Evolutionary conservation across 2,888 invertebrate species (phyloP), one percentile per base, ranked within the genome.

Genomic region (Ernsta delagoae): DNA sequence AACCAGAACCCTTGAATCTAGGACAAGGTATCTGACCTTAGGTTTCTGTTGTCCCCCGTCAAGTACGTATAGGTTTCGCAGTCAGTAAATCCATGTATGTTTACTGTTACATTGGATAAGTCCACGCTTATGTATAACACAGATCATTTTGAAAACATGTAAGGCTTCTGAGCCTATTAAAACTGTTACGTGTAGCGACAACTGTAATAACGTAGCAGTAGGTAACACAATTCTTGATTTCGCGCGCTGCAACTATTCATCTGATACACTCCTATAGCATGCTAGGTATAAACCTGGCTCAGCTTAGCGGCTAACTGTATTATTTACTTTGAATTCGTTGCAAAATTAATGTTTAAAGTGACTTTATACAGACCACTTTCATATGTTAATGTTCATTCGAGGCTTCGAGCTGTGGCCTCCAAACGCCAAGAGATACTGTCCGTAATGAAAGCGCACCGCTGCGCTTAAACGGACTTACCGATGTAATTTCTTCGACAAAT

Each of bases 401-500:
- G n/a, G n/a, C n/a, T n/a, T n/a, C n/a, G 53, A n/a, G 39, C 12
- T 24, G 43, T 43, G 16, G 59, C 43, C 59, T 59, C 59, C 43
- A 59, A 41, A 59, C 59, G 59, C 12, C 39, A 24, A 11, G 36
- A 59, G 24, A 59, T 5, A 39, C 59, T 8, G 59, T 6, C 39
- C 34, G 12, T 57, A 57, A 39, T 57, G 57, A 57, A 39, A 57
- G 39, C n/a, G 11, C 57, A 41, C 39, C 39, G 24, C 36, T 36
- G 34, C 54, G 63, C 24, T 63, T 53, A 36, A 50, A 24, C 41
- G 39, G 36, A 72, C 69, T 71, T 71, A 72, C 71, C 73, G 70
- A 72, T 71, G 75, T 79, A 78, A 82, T 78, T 76, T 70, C 72
- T 65, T 72, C 73, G 73, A 74, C 73, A 76, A 78, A 79, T 75